Conservation (phyloP, 2,797 vertebrate genomes). For the Tapera naevia region DNA sequence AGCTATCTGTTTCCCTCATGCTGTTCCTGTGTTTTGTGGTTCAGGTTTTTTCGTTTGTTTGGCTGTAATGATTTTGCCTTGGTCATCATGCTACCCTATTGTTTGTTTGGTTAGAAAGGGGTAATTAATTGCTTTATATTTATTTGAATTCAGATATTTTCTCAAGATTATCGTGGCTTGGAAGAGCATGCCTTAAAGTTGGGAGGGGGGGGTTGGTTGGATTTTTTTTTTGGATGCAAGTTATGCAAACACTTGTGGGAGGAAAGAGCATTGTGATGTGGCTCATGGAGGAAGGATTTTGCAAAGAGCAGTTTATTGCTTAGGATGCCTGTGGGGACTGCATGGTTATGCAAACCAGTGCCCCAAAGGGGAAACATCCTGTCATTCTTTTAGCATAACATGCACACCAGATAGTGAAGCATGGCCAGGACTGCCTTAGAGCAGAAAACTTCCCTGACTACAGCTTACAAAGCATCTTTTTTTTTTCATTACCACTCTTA, state of each 20-base stretch:
- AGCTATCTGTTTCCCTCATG: rapidly evolving
- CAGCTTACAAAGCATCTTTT: background rate
- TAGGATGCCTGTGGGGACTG: constrained; percentile 9
- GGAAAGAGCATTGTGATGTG: background rate
- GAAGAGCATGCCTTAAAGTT: background rate
- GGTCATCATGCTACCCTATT: rapidly evolving
- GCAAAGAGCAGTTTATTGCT: constrained; percentile 47
- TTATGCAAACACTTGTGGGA: background rate
- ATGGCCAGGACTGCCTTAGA: background rate
- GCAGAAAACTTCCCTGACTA: background rate
- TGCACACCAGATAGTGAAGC: background rate
- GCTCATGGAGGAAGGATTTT: constrained; percentile 41
- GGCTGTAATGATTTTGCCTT: background rate
- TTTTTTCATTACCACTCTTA: background rate
- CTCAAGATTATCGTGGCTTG: background rate
- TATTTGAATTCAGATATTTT: background rate
- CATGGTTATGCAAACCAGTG: constrained; percentile 40
- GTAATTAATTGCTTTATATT: background rate
- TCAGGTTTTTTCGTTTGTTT: background rate
- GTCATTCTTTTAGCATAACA: background rate
- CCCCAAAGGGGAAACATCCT: constrained; percentile 22
- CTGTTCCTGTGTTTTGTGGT: background rate
- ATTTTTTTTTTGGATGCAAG: background rate
- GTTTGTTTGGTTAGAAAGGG: background rate
- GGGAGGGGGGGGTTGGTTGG: background rate